A percentile compares a stretch with the other conserved stretches of the same genome.
These are phyloP conservation scores for Zaprionus capensis DNA, from an alignment of 1,140 invertebrate genomes.

Conservation along the genomic window DNA sequence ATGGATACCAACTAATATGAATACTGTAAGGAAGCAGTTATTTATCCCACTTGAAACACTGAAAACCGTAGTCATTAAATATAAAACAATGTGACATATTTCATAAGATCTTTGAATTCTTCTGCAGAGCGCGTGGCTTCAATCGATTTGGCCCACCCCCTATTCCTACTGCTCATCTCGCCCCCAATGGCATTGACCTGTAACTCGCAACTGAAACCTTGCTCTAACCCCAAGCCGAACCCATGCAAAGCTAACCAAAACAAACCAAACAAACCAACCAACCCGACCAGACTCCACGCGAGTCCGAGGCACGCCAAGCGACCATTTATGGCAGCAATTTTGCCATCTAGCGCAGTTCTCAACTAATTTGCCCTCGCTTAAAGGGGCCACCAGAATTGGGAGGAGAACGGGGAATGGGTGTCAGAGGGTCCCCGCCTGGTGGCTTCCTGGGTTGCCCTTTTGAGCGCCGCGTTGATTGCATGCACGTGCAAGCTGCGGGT, in stretches of 20 bases:
- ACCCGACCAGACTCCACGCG: not conserved
- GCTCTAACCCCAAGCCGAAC: not conserved
- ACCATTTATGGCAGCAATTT: constrained; percentile 75
- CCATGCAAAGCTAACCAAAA: constrained; percentile 5
- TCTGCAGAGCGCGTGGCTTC: not conserved
- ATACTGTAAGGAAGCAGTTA: too few species aligned
- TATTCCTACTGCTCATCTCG: not conserved
- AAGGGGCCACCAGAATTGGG: not conserved
- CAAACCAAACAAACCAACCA: constrained; percentile 9
- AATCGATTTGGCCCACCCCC: not conserved
- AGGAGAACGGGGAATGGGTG: not conserved
- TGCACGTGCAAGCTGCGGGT: constrained; percentile 53
- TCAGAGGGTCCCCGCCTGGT: not conserved
- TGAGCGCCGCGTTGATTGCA: constrained; percentile 58
- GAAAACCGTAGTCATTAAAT: not conserved
- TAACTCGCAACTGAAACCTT: not conserved
- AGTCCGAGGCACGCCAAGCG: constrained; percentile 48
- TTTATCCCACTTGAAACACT: too few species aligned
- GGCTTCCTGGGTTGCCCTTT: constrained; percentile 21
- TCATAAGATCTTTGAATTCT: not conserved
- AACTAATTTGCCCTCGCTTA: constrained; percentile 61
- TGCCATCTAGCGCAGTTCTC: constrained; percentile 63
- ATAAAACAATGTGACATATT: not conserved
- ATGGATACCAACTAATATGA: too few species aligned
- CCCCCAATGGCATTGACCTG: constrained; percentile 27